A percentile compares a stretch with the other conserved stretches of the same genome.
phyloP scores from a whole-genome alignment of 2,113 vertebrate species.

The Sceloporus tristichus region DNA sequence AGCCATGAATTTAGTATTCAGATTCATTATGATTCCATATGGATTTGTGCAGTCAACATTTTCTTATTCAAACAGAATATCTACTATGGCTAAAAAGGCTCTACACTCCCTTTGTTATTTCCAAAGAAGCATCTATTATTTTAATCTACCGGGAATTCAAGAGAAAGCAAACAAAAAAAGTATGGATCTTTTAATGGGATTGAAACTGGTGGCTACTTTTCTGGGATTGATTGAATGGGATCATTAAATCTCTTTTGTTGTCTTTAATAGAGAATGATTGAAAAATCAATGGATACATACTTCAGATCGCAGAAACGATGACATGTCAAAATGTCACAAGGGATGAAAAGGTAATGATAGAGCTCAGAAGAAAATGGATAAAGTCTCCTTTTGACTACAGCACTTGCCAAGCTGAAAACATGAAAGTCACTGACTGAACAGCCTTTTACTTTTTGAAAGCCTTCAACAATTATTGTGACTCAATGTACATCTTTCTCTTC shows the following conservation, averaged over 20 bases:
- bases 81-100: neutral
- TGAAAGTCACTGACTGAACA: slow-evolving; percentile 72
- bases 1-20: neutral
- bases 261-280: slow-evolving; percentile 75
- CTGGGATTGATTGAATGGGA: slow-evolving; percentile 71
- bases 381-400: slow-evolving; percentile 70
- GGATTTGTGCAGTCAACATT: neutral
- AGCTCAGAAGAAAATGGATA: slow-evolving; percentile 60
- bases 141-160: slow-evolving; percentile 58
- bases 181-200: slow-evolving; percentile 63
- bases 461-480: slow-evolving; percentile 75
- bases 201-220: slow-evolving; percentile 73
- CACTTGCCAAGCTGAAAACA: slow-evolving; percentile 69
- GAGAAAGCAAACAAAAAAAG: slow-evolving; percentile 61
- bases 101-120: slow-evolving; percentile 14
- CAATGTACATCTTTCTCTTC: slow-evolving; percentile 44
- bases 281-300: slow-evolving; percentile 77
- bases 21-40: slow-evolving; percentile 2
- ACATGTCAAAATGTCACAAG: slow-evolving; percentile 79
- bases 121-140: slow-evolving; percentile 46
- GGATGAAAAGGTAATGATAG: slow-evolving; percentile 77
- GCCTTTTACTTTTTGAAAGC: slow-evolving; percentile 71
- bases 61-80: neutral
- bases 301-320: slow-evolving; percentile 75
- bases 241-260: slow-evolving; percentile 77